phyloP scores from a whole-genome alignment of 2,113 vertebrate species.

The Donacobius atricapilla region DNA sequence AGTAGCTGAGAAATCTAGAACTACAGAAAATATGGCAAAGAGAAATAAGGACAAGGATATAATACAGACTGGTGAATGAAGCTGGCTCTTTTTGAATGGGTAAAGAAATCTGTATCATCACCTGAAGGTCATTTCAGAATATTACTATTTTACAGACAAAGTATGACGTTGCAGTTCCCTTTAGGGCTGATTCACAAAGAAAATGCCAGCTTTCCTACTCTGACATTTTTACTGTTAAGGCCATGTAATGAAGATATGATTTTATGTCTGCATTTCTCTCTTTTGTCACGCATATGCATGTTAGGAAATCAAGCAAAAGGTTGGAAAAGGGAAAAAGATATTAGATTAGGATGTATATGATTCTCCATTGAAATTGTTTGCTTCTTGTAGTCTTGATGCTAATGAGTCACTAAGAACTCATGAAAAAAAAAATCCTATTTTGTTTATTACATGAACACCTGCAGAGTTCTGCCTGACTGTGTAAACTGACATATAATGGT shows the following conservation, averaged over 20 bases:
- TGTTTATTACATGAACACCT: neutral
- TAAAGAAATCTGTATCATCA: neutral
- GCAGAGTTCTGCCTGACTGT: neutral
- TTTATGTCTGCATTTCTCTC: neutral
- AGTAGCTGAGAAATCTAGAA: neutral
- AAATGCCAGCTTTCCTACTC: neutral
- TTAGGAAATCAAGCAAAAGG: neutral
- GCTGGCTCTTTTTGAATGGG: neutral
- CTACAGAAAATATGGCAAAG: neutral
- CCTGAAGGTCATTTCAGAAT: neutral
- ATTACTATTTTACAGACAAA: neutral
- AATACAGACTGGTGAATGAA: neutral
- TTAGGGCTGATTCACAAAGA: neutral
- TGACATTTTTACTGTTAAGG: neutral
- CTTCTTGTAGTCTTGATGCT: neutral
- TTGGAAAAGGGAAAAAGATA: neutral
- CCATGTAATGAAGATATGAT: neutral
- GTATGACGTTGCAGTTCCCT: neutral
- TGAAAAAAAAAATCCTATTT: neutral
- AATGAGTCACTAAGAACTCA: neutral
- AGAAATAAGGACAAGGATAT: neutral
- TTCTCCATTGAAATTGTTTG: neutral
- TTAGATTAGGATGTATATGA: neutral
- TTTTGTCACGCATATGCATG: accelerated
- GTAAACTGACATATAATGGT: neutral